These are phyloP conservation scores for Catharus minimus DNA, from an alignment of 2,113 vertebrate genomes.

Conservation along the genomic window DNA sequence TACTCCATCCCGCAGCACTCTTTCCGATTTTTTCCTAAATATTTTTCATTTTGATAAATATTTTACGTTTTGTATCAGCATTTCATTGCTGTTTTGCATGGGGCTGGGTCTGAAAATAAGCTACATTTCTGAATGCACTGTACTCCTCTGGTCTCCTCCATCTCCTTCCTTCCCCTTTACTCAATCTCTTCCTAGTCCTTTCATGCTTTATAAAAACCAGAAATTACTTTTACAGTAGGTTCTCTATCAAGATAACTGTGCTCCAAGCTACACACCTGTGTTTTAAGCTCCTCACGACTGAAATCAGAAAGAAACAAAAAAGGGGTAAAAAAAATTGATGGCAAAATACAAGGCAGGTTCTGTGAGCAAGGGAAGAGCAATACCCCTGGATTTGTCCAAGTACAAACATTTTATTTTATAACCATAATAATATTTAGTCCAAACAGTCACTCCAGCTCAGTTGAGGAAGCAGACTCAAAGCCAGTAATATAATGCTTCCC, in stretches of 20 bases:
- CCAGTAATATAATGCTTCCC: not conserved
- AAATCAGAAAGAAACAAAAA: not conserved
- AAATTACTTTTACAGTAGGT: not conserved
- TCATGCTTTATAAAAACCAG: not conserved
- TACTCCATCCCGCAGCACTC: not conserved
- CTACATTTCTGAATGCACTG: not conserved
- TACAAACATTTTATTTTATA: not conserved
- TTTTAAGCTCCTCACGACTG: not conserved
- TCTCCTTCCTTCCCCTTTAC: not conserved
- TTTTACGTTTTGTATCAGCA: not conserved
- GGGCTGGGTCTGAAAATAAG: not conserved
- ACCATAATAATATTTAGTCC: not conserved
- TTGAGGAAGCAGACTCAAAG: not conserved
- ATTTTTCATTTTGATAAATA: not conserved
- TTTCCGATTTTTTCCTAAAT: not conserved
- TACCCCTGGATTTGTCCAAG: not conserved
- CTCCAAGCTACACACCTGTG: not conserved
- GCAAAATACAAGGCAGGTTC: not conserved
- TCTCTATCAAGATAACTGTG: not conserved
- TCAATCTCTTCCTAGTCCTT: not conserved
- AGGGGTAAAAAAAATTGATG: not conserved
- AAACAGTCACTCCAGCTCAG: not conserved
- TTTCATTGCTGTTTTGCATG: not conserved
- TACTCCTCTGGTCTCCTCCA: not conserved
- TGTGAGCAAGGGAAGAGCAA: not conserved